Conservation (phyloP, 2,888 invertebrate species). For the Yponomeuta evonymella region DNA sequence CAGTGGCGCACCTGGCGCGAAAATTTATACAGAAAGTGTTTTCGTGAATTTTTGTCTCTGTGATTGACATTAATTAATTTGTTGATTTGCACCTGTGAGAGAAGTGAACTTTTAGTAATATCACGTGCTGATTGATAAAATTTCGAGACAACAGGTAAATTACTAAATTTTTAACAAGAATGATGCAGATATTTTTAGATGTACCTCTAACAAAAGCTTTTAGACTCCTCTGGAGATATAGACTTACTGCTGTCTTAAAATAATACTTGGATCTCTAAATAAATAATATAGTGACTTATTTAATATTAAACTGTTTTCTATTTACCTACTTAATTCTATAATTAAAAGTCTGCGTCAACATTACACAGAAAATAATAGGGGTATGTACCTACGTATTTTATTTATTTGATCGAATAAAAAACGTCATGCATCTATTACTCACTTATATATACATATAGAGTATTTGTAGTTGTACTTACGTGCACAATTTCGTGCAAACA, state of each 20-base stretch:
- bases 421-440: neutral
- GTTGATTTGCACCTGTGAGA: neutral
- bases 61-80: neutral
- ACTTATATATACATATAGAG: too few relatives aligned
- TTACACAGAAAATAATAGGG: neutral
- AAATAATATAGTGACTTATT: too few relatives aligned
- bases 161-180: too few relatives aligned
- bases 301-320: neutral
- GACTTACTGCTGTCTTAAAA: too few relatives aligned
- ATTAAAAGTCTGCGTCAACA: too few relatives aligned
- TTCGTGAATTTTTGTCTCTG: conserved; percentile 5
- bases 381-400: neutral
- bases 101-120: neutral
- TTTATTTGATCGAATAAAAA: neutral
- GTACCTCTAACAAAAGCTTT: too few relatives aligned
- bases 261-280: too few relatives aligned
- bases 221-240: too few relatives aligned
- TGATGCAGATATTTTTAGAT: too few relatives aligned
- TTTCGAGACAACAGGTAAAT: neutral
- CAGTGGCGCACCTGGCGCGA: conserved; percentile 22
- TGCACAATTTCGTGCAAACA: conserved; percentile 14
- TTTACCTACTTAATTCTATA: neutral
- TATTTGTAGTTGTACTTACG: conserved; percentile 11
- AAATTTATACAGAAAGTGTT: conserved; percentile 19
- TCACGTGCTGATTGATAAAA: neutral